Conservation (phyloP, 2,797 vertebrate genomes). For the Pseudochromis fuscus region DNA sequence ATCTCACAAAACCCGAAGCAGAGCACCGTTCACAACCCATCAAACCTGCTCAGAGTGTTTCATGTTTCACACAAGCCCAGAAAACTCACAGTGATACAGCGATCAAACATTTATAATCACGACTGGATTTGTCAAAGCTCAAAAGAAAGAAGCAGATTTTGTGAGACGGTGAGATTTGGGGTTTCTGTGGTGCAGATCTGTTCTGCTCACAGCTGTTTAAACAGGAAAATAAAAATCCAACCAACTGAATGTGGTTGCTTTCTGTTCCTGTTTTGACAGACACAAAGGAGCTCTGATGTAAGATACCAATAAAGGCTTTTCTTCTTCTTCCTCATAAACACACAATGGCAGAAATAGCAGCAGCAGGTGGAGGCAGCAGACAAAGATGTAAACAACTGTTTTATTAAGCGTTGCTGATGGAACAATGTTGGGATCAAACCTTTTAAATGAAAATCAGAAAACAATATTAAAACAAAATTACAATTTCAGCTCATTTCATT, state of each 20-base stretch:
- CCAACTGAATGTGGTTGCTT: constrained; percentile 10
- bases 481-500: not conserved
- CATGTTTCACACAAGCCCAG: not conserved
- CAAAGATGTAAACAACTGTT: constrained; percentile 45
- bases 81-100: not conserved
- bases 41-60: not conserved
- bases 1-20: not conserved
- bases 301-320: not conserved
- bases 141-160: not conserved
- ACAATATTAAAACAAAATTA: not conserved
- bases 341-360: constrained; percentile 29
- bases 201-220: constrained; percentile 36
- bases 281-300: constrained; percentile 25
- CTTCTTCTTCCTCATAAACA: constrained; percentile 15
- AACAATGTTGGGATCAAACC: constrained; percentile 17
- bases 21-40: not conserved
- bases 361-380: constrained; percentile 10
- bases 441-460: not conserved
- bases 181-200: constrained; percentile 3
- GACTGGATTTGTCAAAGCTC: constrained; percentile 2
- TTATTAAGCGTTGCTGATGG: constrained; percentile 60
- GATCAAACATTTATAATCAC: constrained; percentile 1
- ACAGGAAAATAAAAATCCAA: not conserved
- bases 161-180: not conserved
- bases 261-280: constrained; percentile 53